Base-by-base conservation (phyloP, 2,888 invertebrate genomes). In the Ernsta delagoae region DNA sequence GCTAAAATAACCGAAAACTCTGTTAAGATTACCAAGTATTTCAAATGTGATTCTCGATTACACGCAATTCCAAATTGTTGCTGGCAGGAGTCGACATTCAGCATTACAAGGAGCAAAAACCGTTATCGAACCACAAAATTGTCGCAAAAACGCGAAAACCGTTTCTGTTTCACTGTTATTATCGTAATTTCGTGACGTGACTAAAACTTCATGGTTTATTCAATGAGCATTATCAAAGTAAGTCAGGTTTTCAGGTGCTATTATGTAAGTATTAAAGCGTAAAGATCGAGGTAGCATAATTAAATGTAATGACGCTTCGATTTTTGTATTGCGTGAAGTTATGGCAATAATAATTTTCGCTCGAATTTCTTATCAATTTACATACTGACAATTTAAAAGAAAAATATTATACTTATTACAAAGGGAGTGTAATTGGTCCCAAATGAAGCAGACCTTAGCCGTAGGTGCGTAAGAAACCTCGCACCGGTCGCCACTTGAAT, bases 121-220 rank as follows among this genome's bases (percentile, higher is more conserved):
- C 89, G 91, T 91, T 90, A 88, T 78, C 79, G 80, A 80, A 86
- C 83, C 84, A 88, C 88, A 86, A 87, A 86, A 89, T 86, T 87
- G 82, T 81, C 83, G 84, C 69, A 74, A 75, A 90, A 89, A 75
- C 79, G 79, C 79, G 67, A 54, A 39, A 87, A 86, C 88, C 88
- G 88, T 90, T 89, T 88, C 86, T 89, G 85, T 89, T 89, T 89
- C 84, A 89, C 86, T 89, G 85, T 84, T 83, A 84, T 86, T 73
- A 89, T 86, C 83, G 83, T 85, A 82, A 85, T 86, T 85, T 86
- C 79, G 81, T 86, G 84, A 87, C 87, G 85, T 87, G 85, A 87
- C 84, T 86, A 84, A 82, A 83, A 87, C 87, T 89, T 89, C 85
- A 86, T 83, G 84, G 83, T 82, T 79, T 82, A 83, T 87, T 84